Evolutionary conservation across 1,140 invertebrate genomes (phyloP).

Genomic region (Chrysoperla carnea): DNA sequence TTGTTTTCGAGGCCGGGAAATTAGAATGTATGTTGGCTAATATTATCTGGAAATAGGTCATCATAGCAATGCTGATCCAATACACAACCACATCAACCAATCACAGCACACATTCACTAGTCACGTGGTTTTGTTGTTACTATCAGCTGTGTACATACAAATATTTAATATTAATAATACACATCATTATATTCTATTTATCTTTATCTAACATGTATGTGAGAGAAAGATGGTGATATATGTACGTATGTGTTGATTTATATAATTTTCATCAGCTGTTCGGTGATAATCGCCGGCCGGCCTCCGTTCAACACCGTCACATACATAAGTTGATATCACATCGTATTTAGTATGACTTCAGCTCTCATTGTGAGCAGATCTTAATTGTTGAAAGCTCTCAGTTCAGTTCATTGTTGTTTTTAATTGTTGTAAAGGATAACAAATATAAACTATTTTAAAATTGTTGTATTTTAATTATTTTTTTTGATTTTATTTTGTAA

Average conservation of each 20-base stretch:
- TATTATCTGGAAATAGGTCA: slow-evolving; percentile 21
- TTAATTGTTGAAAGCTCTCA: no score
- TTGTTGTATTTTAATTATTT: no score
- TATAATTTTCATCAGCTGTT: slow-evolving; percentile 18
- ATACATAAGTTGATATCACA: neutral
- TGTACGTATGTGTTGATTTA: slow-evolving; percentile 6
- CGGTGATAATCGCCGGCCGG: slow-evolving; percentile 16
- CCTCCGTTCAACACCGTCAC: slow-evolving; percentile 2
- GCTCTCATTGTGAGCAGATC: neutral
- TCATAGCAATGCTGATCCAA: slow-evolving; percentile 14
- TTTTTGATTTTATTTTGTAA: no score
- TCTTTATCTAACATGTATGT: no score
- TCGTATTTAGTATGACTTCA: neutral
- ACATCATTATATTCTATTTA: slow-evolving; percentile 2
- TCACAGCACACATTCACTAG: no score
- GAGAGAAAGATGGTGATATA: slow-evolving; percentile 3
- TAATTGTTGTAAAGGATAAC: no score
- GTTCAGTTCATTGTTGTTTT: no score
- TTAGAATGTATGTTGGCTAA: slow-evolving; percentile 9
- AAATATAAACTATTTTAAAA: no score
- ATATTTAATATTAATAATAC: slow-evolving; percentile 12
- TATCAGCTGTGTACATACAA: slow-evolving; percentile 26
- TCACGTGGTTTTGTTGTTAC: slow-evolving; percentile 27
- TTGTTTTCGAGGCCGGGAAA: slow-evolving; percentile 2
- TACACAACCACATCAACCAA: slow-evolving; percentile 1